A percentile compares a stretch with the other conserved stretches of the same genome.
Conservation (phyloP, 2,797 vertebrate genomes). For the Huso huso region DNA sequence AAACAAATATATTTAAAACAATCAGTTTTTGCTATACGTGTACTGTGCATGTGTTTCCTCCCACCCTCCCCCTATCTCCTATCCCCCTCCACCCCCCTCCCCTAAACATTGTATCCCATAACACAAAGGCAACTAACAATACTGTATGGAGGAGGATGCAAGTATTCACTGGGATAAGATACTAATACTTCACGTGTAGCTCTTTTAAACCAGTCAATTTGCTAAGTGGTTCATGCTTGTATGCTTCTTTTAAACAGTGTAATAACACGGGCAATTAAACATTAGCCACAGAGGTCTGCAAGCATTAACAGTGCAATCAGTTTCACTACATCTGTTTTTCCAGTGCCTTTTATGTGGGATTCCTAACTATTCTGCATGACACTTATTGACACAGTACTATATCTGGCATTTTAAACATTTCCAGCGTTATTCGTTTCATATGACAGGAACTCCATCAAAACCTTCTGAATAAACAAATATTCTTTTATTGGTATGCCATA, state of each 20-base stretch:
- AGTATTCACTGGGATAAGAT: too few relatives aligned
- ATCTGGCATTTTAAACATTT: not conserved
- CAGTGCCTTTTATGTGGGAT: constrained; percentile 30
- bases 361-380: constrained; percentile 29
- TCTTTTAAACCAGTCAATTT: constrained; percentile 39
- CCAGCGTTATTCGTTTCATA: not conserved
- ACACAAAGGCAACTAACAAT: too few relatives aligned
- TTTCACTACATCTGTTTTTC: constrained; percentile 53
- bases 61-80: too few relatives aligned
- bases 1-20: too few relatives aligned
- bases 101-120: too few relatives aligned
- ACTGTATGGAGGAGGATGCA: too few relatives aligned
- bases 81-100: too few relatives aligned
- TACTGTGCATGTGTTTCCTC: too few relatives aligned
- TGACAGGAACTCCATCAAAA: not conserved
- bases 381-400: not conserved
- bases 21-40: too few relatives aligned
- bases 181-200: not conserved
- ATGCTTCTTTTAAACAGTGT: constrained; percentile 63
- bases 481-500: not conserved
- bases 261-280: constrained; percentile 76
- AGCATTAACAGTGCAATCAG: constrained; percentile 58
- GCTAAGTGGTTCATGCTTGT: constrained; percentile 50
- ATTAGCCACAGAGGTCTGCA: constrained; percentile 59
- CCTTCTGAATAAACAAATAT: not conserved